These are phyloP conservation scores for Brachionus sp. DNA, from an alignment of 1,140 invertebrate genomes.

Conservation along the genomic window DNA sequence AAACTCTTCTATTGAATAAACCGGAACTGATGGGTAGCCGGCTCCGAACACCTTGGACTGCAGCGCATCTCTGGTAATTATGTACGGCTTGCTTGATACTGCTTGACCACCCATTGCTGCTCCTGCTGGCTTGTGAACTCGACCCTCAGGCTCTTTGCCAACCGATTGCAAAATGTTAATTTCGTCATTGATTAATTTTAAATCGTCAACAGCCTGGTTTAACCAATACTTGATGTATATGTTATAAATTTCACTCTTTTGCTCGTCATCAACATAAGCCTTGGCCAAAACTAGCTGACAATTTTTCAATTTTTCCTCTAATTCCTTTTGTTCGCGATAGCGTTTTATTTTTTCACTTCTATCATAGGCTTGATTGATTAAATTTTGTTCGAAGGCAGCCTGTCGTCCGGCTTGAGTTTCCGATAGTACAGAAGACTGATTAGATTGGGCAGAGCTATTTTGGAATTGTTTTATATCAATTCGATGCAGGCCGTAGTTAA, in stretches of 20 bases:
- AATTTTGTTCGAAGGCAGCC: constrained; percentile 24
- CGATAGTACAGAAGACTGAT: background rate
- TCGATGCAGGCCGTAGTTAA: constrained; percentile 36
- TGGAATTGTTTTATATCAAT: background rate
- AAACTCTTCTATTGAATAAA: constrained; percentile 88
- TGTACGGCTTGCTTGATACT: constrained; percentile 66
- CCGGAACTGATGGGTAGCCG: constrained; percentile 87
- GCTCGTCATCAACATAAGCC: constrained; percentile 12
- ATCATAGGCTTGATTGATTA: constrained; percentile 9
- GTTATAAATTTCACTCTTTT: constrained; percentile 26
- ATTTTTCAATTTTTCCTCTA: constrained; percentile 3
- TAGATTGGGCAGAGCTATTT: background rate
- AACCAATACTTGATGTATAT: constrained; percentile 40
- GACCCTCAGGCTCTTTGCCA: background rate
- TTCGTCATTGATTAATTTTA: constrained; percentile 38
- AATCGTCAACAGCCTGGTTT: constrained; percentile 20
- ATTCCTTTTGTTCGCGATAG: constrained; percentile 36
- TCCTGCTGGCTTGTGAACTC: background rate
- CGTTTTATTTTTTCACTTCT: constrained; percentile 41
- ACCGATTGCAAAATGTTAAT: constrained; percentile 19
- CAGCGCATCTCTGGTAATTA: constrained; percentile 79
- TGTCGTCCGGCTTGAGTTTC: background rate
- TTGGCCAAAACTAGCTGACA: constrained; percentile 5
- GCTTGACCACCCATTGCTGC: background rate
- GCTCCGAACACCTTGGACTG: constrained; percentile 89